A percentile compares a stretch with the other conserved stretches of the same genome.
These are phyloP conservation scores for Lydus trimaculatus DNA, from an alignment of 2,888 invertebrate genomes.

Conservation along the genomic window DNA sequence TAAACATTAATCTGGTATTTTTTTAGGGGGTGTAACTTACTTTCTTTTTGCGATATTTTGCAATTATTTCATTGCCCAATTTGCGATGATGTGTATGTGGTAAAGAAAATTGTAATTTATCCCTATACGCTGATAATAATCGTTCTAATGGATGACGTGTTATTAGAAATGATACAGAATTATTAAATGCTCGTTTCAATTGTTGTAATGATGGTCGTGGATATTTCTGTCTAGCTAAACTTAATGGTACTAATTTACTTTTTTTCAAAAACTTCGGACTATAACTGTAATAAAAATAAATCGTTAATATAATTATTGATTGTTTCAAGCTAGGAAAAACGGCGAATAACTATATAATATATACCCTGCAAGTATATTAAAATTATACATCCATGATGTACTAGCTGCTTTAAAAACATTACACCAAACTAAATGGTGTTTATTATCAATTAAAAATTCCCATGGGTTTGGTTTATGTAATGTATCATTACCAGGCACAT, in stretches of 20 bases:
- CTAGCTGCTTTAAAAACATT: slow-evolving; percentile 86
- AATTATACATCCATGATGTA: slow-evolving; percentile 94
- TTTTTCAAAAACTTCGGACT: slow-evolving; percentile 77
- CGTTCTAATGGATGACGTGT: slow-evolving; percentile 83
- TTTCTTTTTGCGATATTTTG: slow-evolving; percentile 70
- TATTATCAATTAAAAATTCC: slow-evolving; percentile 84
- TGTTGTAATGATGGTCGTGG: slow-evolving; percentile 77
- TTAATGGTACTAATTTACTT: slow-evolving; percentile 79
- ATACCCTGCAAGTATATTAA: slow-evolving; percentile 82
- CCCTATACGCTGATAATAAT: slow-evolving; percentile 82
- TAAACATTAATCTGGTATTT: too few relatives aligned
- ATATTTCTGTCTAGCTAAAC: slow-evolving; percentile 80
- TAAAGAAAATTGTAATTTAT: slow-evolving; percentile 83
- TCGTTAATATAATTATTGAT: neutral
- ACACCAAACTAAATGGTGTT: slow-evolving; percentile 85
- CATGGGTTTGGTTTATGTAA: slow-evolving; percentile 79
- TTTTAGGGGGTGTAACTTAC: too few relatives aligned
- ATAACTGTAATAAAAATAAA: slow-evolving; percentile 62
- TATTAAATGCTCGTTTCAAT: slow-evolving; percentile 73
- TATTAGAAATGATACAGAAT: slow-evolving; percentile 80
- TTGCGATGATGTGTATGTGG: slow-evolving; percentile 84
- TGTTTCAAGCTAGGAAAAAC: neutral
- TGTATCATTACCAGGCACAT: slow-evolving; percentile 66
- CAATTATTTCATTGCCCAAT: slow-evolving; percentile 78
- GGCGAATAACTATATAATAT: neutral